These are phyloP conservation scores for Heliconius erato DNA, from an alignment of 2,888 invertebrate genomes.

Conservation along the genomic window DNA sequence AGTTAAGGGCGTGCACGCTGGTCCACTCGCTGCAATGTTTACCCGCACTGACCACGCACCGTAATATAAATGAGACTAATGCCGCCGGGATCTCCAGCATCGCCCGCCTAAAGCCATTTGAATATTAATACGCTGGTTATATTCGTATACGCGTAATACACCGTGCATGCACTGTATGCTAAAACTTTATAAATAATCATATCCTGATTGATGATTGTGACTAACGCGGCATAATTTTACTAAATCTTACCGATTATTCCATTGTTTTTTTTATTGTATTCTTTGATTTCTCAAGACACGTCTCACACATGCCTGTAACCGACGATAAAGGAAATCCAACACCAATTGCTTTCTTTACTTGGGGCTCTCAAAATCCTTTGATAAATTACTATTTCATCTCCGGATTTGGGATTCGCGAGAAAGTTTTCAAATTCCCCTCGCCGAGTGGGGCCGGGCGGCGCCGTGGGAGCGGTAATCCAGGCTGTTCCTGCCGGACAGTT, in stretches of 20 bases:
- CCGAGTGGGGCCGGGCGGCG: slow-evolving; percentile 54
- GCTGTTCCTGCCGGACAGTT: slow-evolving; percentile 69
- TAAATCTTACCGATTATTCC: not conserved
- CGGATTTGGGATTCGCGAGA: slow-evolving; percentile 75
- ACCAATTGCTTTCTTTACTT: slow-evolving; percentile 69
- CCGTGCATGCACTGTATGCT: slow-evolving; percentile 71
- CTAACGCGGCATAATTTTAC: not conserved
- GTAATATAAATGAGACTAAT: slow-evolving; percentile 73
- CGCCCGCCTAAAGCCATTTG: slow-evolving; percentile 75
- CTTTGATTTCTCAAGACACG: not conserved
- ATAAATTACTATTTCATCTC: slow-evolving; percentile 85
- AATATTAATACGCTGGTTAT: slow-evolving; percentile 78
- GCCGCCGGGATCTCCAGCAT: slow-evolving; percentile 69
- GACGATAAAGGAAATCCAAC: slow-evolving; percentile 74
- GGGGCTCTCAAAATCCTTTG: slow-evolving; percentile 81
- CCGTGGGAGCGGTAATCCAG: slow-evolving; percentile 76
- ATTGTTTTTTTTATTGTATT: not conserved
- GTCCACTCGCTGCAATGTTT: slow-evolving; percentile 51
- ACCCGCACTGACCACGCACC: slow-evolving; percentile 61
- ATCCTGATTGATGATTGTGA: slow-evolving; percentile 16
- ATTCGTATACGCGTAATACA: slow-evolving; percentile 69
- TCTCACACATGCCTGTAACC: slow-evolving; percentile 65
- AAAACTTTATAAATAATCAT: slow-evolving; percentile 69
- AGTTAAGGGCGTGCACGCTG: slow-evolving; percentile 53
- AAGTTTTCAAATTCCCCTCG: slow-evolving; percentile 74